Evolutionary conservation across 2,888 invertebrate species (phyloP), one percentile per base, ranked within the genome.

Genomic region (Agrotis segetum): DNA sequence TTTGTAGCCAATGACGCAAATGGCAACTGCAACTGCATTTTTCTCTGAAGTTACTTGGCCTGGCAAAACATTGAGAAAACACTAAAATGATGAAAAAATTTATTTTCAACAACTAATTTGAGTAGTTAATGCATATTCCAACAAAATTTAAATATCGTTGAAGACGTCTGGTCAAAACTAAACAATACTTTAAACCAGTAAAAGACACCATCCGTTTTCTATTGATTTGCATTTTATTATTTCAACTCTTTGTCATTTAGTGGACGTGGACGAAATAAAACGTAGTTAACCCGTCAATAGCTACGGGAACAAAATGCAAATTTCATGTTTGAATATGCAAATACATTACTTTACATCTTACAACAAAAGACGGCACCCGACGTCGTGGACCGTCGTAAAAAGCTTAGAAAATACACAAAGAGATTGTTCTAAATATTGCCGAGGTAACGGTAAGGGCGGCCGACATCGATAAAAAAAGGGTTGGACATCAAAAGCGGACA

Each of bases 271-370:
- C 83, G 78, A 90, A 88, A 89, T 90, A 89, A 92, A 93, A 91
- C 71, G 87, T 84, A 86, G 79, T 85, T 88, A 89, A 89, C 89
- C 88, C 87, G 85, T 90, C 89, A 90, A 92, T 91, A 89, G 88
- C 68, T 87, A 85, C 86, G 88, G 85, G 87, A 84, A 92, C 90
- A 90, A 92, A 93, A 95, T 94, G 94, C 94, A 93, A 95, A 95
- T 95, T 90, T 74, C 76, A 81, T 87, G 87, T 90, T 90, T 90
- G 88, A 92, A 91, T 95, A 96, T 96, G 95, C 95, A 95, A 96
- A 96, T 94, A 88, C 89, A 91, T 92, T 89, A 81, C 88, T 91
- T 87, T 90, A 71, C 71, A 81, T 79, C 79, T 73, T 44, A 79
- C 86, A 86, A 94, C 93, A 94, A 93, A 89, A 88, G 90, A 76